Percentiles rank a stretch among this genome's conserved stretches.
Evolutionary conservation across 2,888 invertebrate genomes (phyloP).

Genomic region (Xestia c-nigrum): DNA sequence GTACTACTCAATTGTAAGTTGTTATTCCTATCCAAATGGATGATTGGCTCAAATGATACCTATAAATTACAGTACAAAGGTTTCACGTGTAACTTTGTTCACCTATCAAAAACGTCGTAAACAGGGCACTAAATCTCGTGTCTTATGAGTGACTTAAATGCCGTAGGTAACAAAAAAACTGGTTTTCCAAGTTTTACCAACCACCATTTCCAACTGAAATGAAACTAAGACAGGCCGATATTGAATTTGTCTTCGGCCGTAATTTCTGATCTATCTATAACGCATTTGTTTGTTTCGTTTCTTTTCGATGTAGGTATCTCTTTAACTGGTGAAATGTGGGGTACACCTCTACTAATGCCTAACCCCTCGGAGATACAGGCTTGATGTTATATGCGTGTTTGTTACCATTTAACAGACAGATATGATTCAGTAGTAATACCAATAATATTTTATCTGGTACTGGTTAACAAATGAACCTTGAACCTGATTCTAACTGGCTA

Average conservation of each 20-base stretch:
- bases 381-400: neutral
- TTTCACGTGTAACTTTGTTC: neutral
- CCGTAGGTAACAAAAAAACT: neutral
- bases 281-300: neutral
- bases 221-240: neutral
- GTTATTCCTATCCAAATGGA: neutral
- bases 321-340: neutral
- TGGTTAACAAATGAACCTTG: constrained; percentile 14
- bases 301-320: neutral
- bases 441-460: neutral
- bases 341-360: neutral
- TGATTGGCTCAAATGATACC: neutral
- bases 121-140: neutral
- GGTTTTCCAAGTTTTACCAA: neutral
- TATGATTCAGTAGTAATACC: neutral
- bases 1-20: neutral
- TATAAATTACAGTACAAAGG: neutral
- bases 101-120: neutral
- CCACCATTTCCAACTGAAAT: neutral
- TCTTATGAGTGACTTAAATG: neutral
- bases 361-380: too few relatives aligned
- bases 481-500: constrained; percentile 6
- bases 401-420: neutral
- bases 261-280: neutral
- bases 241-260: neutral